These are phyloP conservation scores for Oxyteleia sp. DNA, from an alignment of 2,888 invertebrate species.

Conservation along the genomic window DNA sequence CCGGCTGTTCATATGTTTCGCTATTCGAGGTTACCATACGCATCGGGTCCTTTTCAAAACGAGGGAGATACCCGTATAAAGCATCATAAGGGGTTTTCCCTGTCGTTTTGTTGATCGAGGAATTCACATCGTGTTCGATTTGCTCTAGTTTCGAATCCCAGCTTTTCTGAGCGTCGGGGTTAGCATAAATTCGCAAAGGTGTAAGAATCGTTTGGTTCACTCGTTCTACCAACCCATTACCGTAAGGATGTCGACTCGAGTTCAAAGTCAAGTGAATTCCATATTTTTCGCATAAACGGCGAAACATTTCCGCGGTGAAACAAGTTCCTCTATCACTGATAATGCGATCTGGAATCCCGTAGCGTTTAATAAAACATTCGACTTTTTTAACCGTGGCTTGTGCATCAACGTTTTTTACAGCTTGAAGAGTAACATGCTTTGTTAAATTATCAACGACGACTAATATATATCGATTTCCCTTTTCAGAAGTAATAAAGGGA, in stretches of 20 bases:
- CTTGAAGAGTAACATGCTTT: conserved; percentile 56
- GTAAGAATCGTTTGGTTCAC: conserved; percentile 55
- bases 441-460: conserved; percentile 69
- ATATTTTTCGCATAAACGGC: conserved; percentile 31
- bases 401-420: conserved; percentile 51
- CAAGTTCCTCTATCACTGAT: conserved; percentile 54
- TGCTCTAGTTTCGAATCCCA: too few relatives aligned
- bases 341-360: conserved; percentile 48
- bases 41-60: conserved; percentile 25
- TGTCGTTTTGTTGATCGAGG: conserved; percentile 33
- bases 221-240: conserved; percentile 53
- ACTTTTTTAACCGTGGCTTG: conserved; percentile 28
- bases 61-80: conserved; percentile 50
- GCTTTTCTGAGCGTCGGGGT: too few relatives aligned
- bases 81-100: conserved; percentile 38
- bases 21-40: neutral
- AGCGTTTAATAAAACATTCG: conserved; percentile 36
- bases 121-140: conserved; percentile 7
- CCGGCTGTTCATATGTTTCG: neutral
- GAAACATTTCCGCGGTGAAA: conserved; percentile 43
- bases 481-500: conserved; percentile 48
- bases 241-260: conserved; percentile 55
- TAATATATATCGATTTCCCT: conserved; percentile 59
- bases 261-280: conserved; percentile 46
- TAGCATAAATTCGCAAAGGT: conserved; percentile 6